Conservation (phyloP, 1,140 invertebrate species). For the Atta colombica region DNA sequence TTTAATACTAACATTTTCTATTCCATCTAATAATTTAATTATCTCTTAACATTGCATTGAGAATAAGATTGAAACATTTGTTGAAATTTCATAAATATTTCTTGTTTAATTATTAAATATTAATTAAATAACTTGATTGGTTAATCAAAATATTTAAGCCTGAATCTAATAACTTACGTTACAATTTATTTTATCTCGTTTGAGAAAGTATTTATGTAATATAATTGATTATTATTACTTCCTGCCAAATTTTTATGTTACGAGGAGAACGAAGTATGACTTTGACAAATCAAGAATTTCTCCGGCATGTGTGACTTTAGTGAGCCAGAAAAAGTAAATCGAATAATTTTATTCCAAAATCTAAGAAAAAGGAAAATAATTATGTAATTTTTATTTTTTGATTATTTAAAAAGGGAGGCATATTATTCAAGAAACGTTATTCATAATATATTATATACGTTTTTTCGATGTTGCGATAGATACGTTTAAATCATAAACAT, state of each 20-base stretch:
- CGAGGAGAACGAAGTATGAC: not conserved
- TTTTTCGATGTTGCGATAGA: not conserved
- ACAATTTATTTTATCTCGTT: constrained; percentile 6
- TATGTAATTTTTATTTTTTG: not conserved
- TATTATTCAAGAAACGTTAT: constrained; percentile 18
- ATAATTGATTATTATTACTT: constrained; percentile 5
- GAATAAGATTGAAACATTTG: too few relatives aligned
- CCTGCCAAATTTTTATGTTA: constrained; percentile 1
- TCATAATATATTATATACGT: not conserved
- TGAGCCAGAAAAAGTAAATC: not conserved
- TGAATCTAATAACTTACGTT: too few relatives aligned
- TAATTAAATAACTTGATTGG: too few relatives aligned
- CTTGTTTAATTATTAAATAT: too few relatives aligned
- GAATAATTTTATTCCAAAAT: not conserved
- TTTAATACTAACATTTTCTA: too few relatives aligned
- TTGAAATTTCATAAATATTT: too few relatives aligned
- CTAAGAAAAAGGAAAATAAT: not conserved
- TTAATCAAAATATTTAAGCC: too few relatives aligned
- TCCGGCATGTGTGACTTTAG: not conserved
- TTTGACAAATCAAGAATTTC: not conserved
- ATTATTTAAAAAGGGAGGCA: not conserved
- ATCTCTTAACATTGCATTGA: too few relatives aligned
- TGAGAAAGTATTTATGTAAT: constrained; percentile 21
- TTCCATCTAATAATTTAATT: too few relatives aligned
- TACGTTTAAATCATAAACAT: not conserved